Percentiles rank a stretch among this genome's conserved stretches.
Evolutionary conservation across 2,797 vertebrate species (phyloP).

Genomic region (Schizothorax lantsangensis): DNA sequence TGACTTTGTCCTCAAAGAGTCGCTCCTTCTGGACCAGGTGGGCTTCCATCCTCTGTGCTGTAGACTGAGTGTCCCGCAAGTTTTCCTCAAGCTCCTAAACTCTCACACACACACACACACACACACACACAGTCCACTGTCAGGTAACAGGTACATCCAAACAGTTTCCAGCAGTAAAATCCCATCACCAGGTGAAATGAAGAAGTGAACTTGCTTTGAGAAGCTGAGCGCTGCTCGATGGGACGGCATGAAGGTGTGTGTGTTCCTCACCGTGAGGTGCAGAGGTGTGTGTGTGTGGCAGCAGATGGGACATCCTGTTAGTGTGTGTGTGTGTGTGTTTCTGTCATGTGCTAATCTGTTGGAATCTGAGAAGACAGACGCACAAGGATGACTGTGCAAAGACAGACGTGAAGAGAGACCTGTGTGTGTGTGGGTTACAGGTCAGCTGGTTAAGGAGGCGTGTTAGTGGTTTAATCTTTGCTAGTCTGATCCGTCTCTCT

Average conservation of each 20-base stretch:
- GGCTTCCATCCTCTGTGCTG: slow-evolving; percentile 93
- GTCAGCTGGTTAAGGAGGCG: slow-evolving; percentile 31
- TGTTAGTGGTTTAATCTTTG: slow-evolving; percentile 39
- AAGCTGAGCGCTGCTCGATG: slow-evolving; percentile 66
- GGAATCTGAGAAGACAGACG: slow-evolving; percentile 4
- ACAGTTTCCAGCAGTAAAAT: neutral
- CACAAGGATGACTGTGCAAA: slow-evolving; percentile 13
- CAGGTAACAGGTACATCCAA: neutral
- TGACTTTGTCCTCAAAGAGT: slow-evolving; percentile 96
- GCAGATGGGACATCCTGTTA: slow-evolving; percentile 49
- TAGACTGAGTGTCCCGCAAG: slow-evolving; percentile 92
- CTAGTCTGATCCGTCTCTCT: slow-evolving; percentile 58
- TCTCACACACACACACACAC: slow-evolving; percentile 24
- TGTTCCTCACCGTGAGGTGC: slow-evolving; percentile 12
- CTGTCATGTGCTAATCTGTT: slow-evolving; percentile 35
- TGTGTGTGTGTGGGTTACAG: slow-evolving; percentile 50
- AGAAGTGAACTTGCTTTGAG: slow-evolving; percentile 67
- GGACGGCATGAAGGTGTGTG: neutral
- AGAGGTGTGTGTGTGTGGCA: slow-evolving; percentile 37
- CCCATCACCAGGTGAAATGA: neutral
- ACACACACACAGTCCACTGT: neutral
- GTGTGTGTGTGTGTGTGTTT: slow-evolving; percentile 29
- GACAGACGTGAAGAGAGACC: neutral
- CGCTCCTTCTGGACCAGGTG: slow-evolving; percentile 96
- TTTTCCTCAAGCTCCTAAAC: slow-evolving; percentile 95